Evolutionary conservation across 2,888 invertebrate genomes (phyloP).

Genomic region (Hyposoter didymator): DNA sequence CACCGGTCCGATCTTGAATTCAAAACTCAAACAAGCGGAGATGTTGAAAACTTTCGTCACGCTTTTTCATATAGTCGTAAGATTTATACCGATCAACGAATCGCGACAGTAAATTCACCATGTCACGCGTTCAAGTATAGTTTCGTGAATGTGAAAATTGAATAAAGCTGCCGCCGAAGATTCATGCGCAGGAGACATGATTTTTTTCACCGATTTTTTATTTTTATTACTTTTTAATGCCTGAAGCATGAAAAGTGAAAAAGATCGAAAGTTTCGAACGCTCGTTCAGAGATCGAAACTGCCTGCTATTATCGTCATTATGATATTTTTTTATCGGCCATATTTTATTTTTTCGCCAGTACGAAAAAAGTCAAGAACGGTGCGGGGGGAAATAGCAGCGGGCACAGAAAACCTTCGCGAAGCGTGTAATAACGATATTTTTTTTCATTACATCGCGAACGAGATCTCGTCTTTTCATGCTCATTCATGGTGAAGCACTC

Average conservation of each 20-base stretch:
- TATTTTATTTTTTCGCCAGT: not conserved
- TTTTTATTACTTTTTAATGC: not conserved
- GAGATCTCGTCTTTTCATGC: constrained; percentile 38
- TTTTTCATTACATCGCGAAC: constrained; percentile 60
- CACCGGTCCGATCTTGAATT: constrained; percentile 24
- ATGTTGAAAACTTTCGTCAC: constrained; percentile 57
- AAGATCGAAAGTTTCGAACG: not conserved
- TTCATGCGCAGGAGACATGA: not conserved
- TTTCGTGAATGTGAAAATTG: not conserved
- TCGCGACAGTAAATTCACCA: constrained; percentile 41
- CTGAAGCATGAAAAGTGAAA: not conserved
- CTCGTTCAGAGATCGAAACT: not conserved
- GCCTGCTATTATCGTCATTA: not conserved
- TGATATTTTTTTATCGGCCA: not conserved
- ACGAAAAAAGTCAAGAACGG: not conserved
- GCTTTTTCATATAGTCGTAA: constrained; percentile 26
- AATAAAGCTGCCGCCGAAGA: not conserved
- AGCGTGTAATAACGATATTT: constrained; percentile 14
- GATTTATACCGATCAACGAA: constrained; percentile 39
- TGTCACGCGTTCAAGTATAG: constrained; percentile 29
- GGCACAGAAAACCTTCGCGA: not conserved
- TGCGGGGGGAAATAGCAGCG: not conserved
- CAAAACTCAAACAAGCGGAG: constrained; percentile 48
- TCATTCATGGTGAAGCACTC: constrained; percentile 44
- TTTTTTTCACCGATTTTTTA: not conserved